phyloP scores from a whole-genome alignment of 2,888 invertebrate genomes.

The Heliconius cydno region DNA sequence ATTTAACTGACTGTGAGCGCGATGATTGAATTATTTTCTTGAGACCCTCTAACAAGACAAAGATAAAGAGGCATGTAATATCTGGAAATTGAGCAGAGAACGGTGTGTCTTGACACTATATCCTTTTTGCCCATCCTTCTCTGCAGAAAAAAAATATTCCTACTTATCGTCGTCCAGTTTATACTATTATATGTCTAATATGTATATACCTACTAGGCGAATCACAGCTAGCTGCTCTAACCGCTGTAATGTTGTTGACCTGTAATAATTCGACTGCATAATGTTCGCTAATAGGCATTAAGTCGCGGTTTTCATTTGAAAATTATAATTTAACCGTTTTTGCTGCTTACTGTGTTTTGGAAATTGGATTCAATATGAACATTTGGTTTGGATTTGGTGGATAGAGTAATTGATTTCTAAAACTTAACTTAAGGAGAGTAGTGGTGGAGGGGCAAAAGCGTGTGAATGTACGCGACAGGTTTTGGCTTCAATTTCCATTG shows the following conservation, averaged over 20 bases:
- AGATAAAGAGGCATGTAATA: no score
- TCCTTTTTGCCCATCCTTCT: no score
- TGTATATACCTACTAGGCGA: constrained; percentile 10
- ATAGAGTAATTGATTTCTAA: neutral
- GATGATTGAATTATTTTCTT: no score
- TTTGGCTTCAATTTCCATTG: no score
- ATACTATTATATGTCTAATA: neutral
- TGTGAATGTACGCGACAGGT: no score
- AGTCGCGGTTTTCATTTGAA: constrained; percentile 23
- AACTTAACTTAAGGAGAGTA: neutral
- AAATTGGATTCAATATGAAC: neutral
- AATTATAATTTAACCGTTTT: constrained; percentile 23
- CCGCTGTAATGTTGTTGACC: constrained; percentile 38
- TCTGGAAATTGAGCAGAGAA: no score
- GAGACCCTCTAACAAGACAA: no score
- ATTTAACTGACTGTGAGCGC: no score
- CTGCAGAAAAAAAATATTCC: no score
- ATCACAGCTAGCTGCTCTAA: constrained; percentile 25
- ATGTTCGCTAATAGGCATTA: constrained; percentile 36
- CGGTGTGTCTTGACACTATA: no score
- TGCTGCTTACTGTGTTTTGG: neutral
- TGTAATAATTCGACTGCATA: constrained; percentile 39
- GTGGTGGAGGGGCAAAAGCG: no score
- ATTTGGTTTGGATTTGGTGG: neutral
- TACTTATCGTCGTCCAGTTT: neutral